Evolutionary conservation across 2,797 vertebrate species (phyloP), one percentile per base, ranked within the genome.

Genomic region (Fringilla coelebs): DNA sequence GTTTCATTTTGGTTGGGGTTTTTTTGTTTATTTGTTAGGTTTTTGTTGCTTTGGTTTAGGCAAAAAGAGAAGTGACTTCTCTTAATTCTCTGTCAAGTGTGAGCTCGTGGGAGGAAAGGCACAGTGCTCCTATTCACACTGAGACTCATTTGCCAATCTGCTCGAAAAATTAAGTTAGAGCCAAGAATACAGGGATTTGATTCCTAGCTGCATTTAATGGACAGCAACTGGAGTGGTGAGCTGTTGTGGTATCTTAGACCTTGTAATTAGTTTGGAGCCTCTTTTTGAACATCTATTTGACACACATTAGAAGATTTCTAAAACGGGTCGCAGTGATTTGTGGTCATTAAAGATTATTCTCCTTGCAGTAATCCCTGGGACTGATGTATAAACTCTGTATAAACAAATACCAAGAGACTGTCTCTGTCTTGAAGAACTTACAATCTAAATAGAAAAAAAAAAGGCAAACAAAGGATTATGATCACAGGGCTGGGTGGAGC

Each of bases 391-490:
- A 93, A 90, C 57, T 86, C 83, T 96, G 4, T 87, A 58, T 90
- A 95, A 96, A 89, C 86, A 94, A 90, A 94, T 87, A 89, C 74
- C 75, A 74, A 77, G 32, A 87, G 74, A 72, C 75, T 85, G 77
- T 94, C 83, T 86, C 88, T 90, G 67, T 90, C 91, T 88, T 93
- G 79, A 95, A 94, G 82, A 96, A 87, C 15, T 77, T 93, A 49
- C 26, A 94, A 77, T 90, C 90, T 89, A 85, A 93, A 77, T 51
- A 87, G 57, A 40, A 73, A 82, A 93, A 83, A 93, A 89, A 85
- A 93, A 46, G 68, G 46, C 91, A 96, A 94, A 95, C 85, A 96
- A 91, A 92, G 74, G 80, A 95, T 97, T 96, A 94, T 91, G 61
- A 93, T 92, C 86, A 79, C 48, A 45, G 75, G 74, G 78, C 26